Percentiles rank a stretch among this genome's conserved stretches.
Conservation (phyloP, 1,140 invertebrate species). For the Drosophila busckii region DNA sequence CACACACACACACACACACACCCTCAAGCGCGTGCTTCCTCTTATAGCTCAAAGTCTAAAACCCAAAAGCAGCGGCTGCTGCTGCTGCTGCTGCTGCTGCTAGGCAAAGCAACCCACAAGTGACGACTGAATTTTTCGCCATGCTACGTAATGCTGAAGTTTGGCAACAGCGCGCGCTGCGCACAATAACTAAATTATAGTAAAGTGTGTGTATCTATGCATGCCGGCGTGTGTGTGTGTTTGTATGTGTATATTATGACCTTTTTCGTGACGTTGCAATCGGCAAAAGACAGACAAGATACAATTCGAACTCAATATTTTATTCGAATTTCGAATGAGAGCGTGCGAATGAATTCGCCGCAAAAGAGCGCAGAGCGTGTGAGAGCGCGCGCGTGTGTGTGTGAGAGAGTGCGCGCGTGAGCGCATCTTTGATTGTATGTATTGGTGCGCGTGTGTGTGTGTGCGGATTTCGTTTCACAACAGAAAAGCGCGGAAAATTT, state of each 20-base stretch:
- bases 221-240: constrained; percentile 13
- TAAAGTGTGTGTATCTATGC: constrained; percentile 30
- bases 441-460: constrained; percentile 11
- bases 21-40: background rate
- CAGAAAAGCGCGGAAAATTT: constrained; percentile 72
- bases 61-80: too few relatives aligned
- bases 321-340: constrained; percentile 65
- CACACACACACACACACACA: background rate
- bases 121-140: constrained; percentile 55
- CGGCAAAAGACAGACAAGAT: constrained; percentile 42
- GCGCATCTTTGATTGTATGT: too few relatives aligned
- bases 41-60: background rate
- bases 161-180: constrained; percentile 47
- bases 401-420: background rate
- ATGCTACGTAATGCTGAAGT: constrained; percentile 66
- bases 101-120: constrained; percentile 34
- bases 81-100: constrained; percentile 1
- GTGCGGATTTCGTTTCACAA: constrained; percentile 48
- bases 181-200: constrained; percentile 51
- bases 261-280: constrained; percentile 45
- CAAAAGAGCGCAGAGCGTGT: constrained; percentile 6
- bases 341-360: constrained; percentile 1
- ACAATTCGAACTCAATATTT: constrained; percentile 67
- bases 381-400: background rate
- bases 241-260: constrained; percentile 33